phyloP scores from a whole-genome alignment of 1,140 invertebrate species.

The Panagrolaimus sp. region DNA sequence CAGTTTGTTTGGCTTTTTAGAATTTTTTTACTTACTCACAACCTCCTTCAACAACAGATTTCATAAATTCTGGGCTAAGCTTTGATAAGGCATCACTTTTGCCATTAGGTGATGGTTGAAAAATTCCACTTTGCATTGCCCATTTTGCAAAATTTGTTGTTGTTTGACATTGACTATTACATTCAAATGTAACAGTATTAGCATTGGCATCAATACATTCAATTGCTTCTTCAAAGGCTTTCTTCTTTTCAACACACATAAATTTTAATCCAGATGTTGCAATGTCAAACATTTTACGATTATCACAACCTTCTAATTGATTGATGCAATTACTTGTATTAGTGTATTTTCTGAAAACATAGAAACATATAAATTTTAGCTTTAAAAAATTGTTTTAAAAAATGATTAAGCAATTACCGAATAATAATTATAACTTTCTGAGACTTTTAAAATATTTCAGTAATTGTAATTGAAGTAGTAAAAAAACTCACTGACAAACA shows the following conservation, averaged over 20 bases:
- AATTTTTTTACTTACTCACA: slow-evolving; percentile 6
- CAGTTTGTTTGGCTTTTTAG: neutral
- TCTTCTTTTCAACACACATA: neutral
- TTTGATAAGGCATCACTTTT: neutral
- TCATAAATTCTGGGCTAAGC: neutral
- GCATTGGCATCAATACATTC: slow-evolving; percentile 1
- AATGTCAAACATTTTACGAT: neutral
- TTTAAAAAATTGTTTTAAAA: no score
- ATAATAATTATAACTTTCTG: no score
- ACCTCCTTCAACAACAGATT: neutral
- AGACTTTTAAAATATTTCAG: no score
- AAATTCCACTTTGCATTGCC: neutral
- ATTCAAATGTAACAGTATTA: neutral
- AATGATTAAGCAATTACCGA: no score
- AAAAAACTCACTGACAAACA: no score
- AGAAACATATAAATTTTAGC: neutral
- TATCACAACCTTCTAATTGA: neutral
- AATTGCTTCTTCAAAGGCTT: neutral
- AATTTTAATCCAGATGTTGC: neutral
- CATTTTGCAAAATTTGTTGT: neutral
- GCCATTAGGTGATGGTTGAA: neutral
- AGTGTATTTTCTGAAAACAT: neutral
- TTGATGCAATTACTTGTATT: neutral
- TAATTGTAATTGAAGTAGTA: no score
- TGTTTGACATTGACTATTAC: neutral